These are phyloP conservation scores for Pharmacophagus antenor DNA, from an alignment of 2,888 invertebrate species.

Conservation along the genomic window DNA sequence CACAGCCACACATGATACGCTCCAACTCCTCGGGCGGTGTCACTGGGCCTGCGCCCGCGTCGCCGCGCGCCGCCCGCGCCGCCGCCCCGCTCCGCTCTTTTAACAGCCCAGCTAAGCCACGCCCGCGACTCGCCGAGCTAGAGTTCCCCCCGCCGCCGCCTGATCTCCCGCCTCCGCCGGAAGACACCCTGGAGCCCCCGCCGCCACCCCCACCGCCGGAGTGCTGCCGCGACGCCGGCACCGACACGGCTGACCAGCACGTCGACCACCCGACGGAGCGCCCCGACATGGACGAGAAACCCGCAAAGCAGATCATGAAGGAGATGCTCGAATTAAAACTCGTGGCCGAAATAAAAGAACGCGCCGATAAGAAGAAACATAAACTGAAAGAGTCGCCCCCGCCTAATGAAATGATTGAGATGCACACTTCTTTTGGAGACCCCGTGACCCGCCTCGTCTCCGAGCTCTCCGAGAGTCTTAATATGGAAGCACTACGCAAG, in stretches of 20 bases:
- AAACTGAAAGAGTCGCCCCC: conserved; percentile 78
- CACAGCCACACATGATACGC: conserved; percentile 91
- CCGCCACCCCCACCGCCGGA: conserved; percentile 77
- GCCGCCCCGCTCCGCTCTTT: conserved; percentile 77
- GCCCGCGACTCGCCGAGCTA: conserved; percentile 89
- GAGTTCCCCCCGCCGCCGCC: conserved; percentile 94
- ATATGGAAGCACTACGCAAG: conserved; percentile 80
- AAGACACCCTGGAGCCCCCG: conserved; percentile 77
- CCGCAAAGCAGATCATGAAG: conserved; percentile 82
- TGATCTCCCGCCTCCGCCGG: conserved; percentile 89
- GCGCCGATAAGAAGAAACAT: conserved; percentile 84
- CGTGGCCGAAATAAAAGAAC: conserved; percentile 91
- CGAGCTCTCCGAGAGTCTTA: conserved; percentile 91
- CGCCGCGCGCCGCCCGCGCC: conserved; percentile 62
- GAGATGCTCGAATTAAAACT: conserved; percentile 91
- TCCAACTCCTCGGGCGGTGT: conserved; percentile 94
- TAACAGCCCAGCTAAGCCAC: conserved; percentile 86
- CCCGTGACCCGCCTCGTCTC: conserved; percentile 90
- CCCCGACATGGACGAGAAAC: conserved; percentile 58
- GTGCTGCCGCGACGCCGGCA: conserved; percentile 83
- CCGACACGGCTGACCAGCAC: conserved; percentile 82
- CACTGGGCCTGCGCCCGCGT: conserved; percentile 79
- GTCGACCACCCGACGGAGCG: conserved; percentile 81
- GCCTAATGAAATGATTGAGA: conserved; percentile 44
- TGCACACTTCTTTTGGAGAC: conserved; percentile 78